phyloP scores from a whole-genome alignment of 2,797 vertebrate species.

The Prunella strophiata region DNA sequence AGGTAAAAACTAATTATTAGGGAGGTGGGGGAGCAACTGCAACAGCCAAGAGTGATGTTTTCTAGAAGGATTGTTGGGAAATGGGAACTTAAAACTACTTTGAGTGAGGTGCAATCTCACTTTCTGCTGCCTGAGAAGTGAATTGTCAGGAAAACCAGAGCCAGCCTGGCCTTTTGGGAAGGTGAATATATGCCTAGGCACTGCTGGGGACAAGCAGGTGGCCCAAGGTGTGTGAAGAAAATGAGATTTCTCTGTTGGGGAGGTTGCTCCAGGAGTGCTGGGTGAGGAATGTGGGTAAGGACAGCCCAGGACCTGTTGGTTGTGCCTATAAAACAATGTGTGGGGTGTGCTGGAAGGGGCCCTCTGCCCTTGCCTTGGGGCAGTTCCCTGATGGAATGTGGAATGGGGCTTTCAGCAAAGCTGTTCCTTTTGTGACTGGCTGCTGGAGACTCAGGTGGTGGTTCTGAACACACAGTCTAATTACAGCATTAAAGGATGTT shows the following conservation, averaged over 20 bases:
- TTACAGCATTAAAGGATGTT: not conserved
- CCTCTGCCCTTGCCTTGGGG: not conserved
- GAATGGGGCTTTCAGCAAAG: not conserved
- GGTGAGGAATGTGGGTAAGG: not conserved
- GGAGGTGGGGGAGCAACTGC: not conserved
- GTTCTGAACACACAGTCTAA: not conserved
- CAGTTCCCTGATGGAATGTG: not conserved
- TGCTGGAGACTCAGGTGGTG: not conserved
- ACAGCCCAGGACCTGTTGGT: not conserved
- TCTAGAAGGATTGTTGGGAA: not conserved
- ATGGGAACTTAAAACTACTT: not conserved
- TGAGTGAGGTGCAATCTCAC: not conserved
- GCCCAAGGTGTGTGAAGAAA: not conserved
- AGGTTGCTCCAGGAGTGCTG: not conserved
- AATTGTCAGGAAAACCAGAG: not conserved
- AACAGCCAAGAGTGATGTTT: not conserved
- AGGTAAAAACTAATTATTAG: slow-evolving; percentile 25
- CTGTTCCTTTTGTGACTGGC: not conserved
- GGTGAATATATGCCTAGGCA: not conserved
- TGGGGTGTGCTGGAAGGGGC: not conserved
- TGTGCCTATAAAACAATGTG: too few relatives aligned
- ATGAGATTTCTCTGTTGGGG: not conserved
- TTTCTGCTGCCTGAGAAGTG: not conserved
- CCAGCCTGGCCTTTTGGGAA: not conserved
- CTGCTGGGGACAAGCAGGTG: not conserved